Evolutionary conservation across 23 tunicate genomes (phyloP).

Genomic region (Diplosoma virens): DNA sequence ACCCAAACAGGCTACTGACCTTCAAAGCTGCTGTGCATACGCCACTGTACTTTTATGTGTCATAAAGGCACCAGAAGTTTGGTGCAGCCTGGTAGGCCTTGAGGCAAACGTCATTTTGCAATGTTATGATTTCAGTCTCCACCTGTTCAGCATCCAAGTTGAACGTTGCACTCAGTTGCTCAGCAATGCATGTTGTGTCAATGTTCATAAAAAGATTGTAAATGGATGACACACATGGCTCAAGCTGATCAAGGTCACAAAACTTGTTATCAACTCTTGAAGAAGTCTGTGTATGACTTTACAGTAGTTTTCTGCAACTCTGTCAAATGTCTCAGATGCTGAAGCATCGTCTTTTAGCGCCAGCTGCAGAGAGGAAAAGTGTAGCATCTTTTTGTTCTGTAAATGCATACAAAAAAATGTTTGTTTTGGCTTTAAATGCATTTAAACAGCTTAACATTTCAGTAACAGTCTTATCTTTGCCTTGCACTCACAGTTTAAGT

Average conservation of each 20-base stretch:
- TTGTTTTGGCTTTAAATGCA: not conserved
- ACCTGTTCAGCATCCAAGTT: not conserved
- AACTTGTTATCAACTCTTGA: not conserved
- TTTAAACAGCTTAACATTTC: not conserved
- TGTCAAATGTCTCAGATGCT: not conserved
- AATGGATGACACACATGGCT: not conserved
- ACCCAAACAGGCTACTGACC: not conserved
- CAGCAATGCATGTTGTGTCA: conserved; percentile 2
- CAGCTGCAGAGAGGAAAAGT: conserved; percentile 6
- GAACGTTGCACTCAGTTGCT: not conserved
- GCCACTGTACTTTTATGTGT: not conserved
- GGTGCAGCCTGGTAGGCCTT: not conserved
- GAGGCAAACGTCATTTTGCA: not conserved
- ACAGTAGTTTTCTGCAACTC: conserved; percentile 2
- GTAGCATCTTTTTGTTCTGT: conserved; percentile 1
- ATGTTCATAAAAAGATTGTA: conserved; percentile 5
- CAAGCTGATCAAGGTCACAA: not conserved
- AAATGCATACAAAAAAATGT: conserved; percentile 2
- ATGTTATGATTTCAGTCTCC: not conserved
- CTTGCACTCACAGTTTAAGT: not conserved
- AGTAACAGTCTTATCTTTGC: not conserved
- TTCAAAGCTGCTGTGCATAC: not conserved
- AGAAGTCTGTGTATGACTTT: not conserved
- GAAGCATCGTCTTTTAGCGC: conserved; percentile 1
- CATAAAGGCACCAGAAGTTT: not conserved